Base-by-base conservation (phyloP, 2,797 vertebrate species). In the Spheniscus humboldti region DNA sequence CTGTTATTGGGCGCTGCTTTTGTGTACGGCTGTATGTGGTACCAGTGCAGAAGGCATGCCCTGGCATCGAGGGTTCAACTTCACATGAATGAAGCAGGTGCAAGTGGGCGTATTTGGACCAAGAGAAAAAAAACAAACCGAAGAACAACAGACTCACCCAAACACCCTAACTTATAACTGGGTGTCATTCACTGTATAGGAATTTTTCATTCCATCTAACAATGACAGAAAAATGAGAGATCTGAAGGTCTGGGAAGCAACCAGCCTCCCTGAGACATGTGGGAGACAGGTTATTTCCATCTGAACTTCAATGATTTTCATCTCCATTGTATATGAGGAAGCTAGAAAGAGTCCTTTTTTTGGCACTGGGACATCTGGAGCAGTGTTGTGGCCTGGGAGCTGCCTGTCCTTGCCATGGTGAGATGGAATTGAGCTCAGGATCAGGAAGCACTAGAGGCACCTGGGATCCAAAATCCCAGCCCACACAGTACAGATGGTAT, bases 221-320 rank as follows among this genome's bases (percentile, higher is more conserved):
- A 82, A 2, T 74, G 55, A 24, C n/a, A 57, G 37, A 72, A 48
- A 74, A 90, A 60, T 56, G 20, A 81, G 79, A 77, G 43, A 9
- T 41, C 41, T 73, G 63, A 83, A 88, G 72, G 48, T 91, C 79
- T 86, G 15, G 18, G 39, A 86, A 84, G 41, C 24, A 92, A 71
- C 33, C 33, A 59, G 12, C n/a, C 27, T 53, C 43, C 22, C 31
- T 59, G 43, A 3, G 5, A 43, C 31, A 16, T 52, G 18, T 86
- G n/a, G 25, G 57, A 86, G 53, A 83, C 35, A 48, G 28, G 28
- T 83, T 88, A 66, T 79, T 90, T 95, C 85, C 91, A 20, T 73
- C 48, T 69, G 69, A 87, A 86, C 68, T 80, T 80, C 41, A 45
- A 43, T 47, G 13, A 28, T 75, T 92, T 94, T 93, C 18, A 30